These are phyloP conservation scores for Scaptomyza flava DNA, from an alignment of 2,888 invertebrate species.

Conservation along the genomic window DNA sequence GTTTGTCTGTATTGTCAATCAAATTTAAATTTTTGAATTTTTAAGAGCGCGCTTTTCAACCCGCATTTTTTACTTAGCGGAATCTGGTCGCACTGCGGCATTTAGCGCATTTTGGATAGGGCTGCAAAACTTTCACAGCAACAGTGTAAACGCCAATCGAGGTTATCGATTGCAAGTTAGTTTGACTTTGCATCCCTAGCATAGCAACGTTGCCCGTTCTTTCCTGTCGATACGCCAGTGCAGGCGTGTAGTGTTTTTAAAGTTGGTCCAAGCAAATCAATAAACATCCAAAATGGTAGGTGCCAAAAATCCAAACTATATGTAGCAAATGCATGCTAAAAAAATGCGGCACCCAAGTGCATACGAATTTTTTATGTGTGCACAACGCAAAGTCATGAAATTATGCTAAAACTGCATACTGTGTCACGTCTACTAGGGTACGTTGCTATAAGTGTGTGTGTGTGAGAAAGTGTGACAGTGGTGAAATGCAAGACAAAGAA, in stretches of 20 bases:
- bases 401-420: constrained; percentile 48
- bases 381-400: constrained; percentile 25
- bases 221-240: constrained; percentile 95
- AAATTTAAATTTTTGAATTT: not conserved
- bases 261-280: constrained; percentile 89
- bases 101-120: not conserved
- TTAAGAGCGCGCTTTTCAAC: not conserved
- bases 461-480: constrained; percentile 48
- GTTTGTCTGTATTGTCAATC: too few species aligned
- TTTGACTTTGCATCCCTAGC: constrained; percentile 33
- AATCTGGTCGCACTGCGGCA: constrained; percentile 3
- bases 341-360: constrained; percentile 9
- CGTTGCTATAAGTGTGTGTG: constrained; percentile 23
- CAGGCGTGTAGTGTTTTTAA: constrained; percentile 92
- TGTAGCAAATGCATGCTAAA: constrained; percentile 22
- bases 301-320: constrained; percentile 66
- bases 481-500: constrained; percentile 77
- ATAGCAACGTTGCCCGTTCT: constrained; percentile 84
- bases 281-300: constrained; percentile 87
- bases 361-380: constrained; percentile 26
- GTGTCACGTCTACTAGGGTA: constrained; percentile 45
- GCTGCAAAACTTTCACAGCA: not conserved
- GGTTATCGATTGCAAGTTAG: constrained; percentile 18
- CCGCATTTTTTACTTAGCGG: too few species aligned
- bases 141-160: not conserved